These are phyloP conservation scores for Bathybates hornii DNA, from an alignment of 2,113 vertebrate genomes.

Conservation along the genomic window DNA sequence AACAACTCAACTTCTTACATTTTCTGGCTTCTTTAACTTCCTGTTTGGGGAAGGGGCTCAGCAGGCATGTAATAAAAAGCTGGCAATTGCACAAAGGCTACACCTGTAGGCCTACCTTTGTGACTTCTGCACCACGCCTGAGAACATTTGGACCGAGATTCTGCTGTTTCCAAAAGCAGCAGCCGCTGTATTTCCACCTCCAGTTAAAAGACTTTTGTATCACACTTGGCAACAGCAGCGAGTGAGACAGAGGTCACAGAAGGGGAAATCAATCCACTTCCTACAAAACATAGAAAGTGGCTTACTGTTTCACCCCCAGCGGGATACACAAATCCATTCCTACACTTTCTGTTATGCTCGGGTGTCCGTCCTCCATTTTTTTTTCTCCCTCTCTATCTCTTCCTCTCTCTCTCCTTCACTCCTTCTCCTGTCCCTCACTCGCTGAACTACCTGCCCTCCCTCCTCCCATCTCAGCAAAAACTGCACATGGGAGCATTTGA, in stretches of 20 bases:
- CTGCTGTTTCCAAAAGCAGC: slow-evolving; percentile 2
- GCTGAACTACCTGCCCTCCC: slow-evolving; percentile 31
- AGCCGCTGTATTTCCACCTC: slow-evolving; percentile 34
- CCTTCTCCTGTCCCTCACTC: background rate
- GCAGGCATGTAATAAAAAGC: background rate
- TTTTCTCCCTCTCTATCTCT: background rate
- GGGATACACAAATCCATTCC: slow-evolving; percentile 50
- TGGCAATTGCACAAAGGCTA: background rate
- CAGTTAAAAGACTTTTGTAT: slow-evolving; percentile 58
- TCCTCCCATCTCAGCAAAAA: slow-evolving; percentile 46
- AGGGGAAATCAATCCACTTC: slow-evolving; percentile 66
- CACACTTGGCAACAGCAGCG: slow-evolving; percentile 35
- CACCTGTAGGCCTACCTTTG: background rate
- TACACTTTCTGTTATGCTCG: background rate
- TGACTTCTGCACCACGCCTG: background rate
- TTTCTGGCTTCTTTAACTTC: background rate
- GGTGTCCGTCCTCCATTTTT: background rate
- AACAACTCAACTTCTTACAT: background rate
- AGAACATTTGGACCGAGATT: slow-evolving; percentile 22
- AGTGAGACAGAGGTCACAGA: slow-evolving; percentile 53
- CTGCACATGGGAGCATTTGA: slow-evolving; percentile 51
- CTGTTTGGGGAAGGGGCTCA: background rate
- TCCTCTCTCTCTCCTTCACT: background rate
- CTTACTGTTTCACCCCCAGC: slow-evolving; percentile 52
- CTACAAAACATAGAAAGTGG: slow-evolving; percentile 61